These are phyloP conservation scores for Butorides virescens DNA, from an alignment of 2,113 vertebrate species.

Conservation along the genomic window DNA sequence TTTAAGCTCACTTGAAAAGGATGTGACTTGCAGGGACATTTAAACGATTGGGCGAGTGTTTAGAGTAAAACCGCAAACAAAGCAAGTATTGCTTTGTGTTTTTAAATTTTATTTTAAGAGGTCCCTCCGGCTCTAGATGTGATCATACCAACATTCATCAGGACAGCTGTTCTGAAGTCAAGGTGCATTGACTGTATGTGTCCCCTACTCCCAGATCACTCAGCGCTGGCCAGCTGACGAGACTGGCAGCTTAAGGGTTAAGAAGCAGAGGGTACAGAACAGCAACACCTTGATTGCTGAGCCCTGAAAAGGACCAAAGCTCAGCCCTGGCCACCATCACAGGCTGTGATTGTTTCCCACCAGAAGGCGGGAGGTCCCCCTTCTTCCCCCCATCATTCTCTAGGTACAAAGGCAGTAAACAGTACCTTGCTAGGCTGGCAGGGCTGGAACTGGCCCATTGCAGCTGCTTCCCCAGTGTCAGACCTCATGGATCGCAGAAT, in stretches of 20 bases:
- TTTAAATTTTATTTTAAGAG: background rate
- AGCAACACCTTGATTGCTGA: background rate
- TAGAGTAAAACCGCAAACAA: background rate
- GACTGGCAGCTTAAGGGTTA: background rate
- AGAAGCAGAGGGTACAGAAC: background rate
- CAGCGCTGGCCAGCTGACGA: background rate
- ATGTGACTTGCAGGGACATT: background rate
- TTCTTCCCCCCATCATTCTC: background rate
- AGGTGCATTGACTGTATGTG: fast-evolving
- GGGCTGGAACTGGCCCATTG: background rate
- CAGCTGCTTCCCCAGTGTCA: background rate
- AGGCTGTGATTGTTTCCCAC: background rate
- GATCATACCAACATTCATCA: too few species aligned
- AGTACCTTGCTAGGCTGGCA: background rate
- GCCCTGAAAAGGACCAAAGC: background rate
- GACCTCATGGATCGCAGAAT: background rate
- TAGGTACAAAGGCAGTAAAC: background rate
- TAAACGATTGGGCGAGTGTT: background rate
- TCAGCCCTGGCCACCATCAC: background rate
- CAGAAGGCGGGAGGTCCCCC: background rate
- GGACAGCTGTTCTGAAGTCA: background rate
- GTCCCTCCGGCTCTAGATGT: background rate
- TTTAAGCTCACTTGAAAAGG: background rate
- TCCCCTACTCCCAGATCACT: background rate
- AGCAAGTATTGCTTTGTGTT: background rate